phyloP scores from a whole-genome alignment of 2,797 vertebrate genomes.

The Chaetophractus vellerosus region DNA sequence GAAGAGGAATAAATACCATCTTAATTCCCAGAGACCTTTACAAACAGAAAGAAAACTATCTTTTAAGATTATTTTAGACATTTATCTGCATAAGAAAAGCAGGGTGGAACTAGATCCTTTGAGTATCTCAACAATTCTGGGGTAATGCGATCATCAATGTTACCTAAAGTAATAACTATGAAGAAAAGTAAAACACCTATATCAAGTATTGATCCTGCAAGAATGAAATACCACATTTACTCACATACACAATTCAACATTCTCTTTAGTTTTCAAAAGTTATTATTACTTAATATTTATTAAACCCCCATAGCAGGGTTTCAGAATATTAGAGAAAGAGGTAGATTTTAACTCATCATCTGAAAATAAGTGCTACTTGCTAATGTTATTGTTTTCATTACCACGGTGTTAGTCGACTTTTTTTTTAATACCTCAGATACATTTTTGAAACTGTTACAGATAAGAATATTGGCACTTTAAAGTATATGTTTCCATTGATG shows the following conservation, averaged over 20 bases:
- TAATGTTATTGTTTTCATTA: background rate
- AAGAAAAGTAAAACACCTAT: background rate
- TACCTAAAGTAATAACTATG: background rate
- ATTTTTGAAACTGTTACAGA: background rate
- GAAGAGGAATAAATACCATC: background rate
- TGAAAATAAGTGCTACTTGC: background rate
- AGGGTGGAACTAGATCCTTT: background rate
- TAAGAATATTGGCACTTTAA: background rate
- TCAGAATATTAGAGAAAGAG: background rate
- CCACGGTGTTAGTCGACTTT: background rate
- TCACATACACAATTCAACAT: background rate
- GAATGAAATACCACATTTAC: background rate
- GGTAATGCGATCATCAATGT: background rate
- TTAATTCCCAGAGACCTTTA: background rate
- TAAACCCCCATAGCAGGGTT: background rate
- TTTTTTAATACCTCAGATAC: background rate
- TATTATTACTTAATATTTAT: background rate
- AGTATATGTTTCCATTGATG: background rate
- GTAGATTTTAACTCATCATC: background rate
- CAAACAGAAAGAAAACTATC: slow-evolving; percentile 22
- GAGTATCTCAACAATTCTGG: background rate
- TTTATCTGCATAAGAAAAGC: background rate
- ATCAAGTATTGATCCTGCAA: background rate
- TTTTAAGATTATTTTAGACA: background rate
- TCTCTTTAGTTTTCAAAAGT: slow-evolving; percentile 42